Percentiles rank a stretch among this genome's conserved stretches.
Evolutionary conservation across 2,797 vertebrate species (phyloP).

Genomic region (Synaphobranchus kaupii): DNA sequence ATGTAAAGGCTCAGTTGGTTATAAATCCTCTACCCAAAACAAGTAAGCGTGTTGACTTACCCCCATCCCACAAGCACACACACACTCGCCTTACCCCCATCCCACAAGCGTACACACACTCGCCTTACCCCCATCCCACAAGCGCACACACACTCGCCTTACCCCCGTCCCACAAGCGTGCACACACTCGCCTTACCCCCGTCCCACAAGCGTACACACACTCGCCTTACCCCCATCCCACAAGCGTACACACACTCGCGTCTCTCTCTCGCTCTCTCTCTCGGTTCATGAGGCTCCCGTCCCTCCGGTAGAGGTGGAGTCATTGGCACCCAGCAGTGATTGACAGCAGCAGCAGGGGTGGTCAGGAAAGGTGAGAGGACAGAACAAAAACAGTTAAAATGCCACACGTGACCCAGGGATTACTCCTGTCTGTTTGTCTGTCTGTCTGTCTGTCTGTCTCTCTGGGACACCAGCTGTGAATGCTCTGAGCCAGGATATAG

Average conservation of each 20-base stretch:
- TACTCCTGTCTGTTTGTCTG: conserved; percentile 27
- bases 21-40: not conserved
- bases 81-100: not conserved
- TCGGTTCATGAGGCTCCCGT: conserved; percentile 22
- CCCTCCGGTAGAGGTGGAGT: conserved; percentile 37
- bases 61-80: not conserved
- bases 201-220: not conserved
- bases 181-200: not conserved
- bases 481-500: not conserved
- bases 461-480: not conserved
- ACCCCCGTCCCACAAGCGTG: not conserved
- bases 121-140: not conserved
- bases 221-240: no score
- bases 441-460: not conserved
- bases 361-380: conserved; percentile 24
- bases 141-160: not conserved
- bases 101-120: not conserved
- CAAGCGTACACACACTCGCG: no score
- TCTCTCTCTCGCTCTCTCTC: no score
- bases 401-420: conserved; percentile 43
- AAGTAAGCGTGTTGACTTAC: not conserved
- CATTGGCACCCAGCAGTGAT: conserved; percentile 42
- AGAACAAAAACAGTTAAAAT: conserved; percentile 47
- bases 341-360: conserved; percentile 45
- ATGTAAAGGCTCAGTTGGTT: not conserved